Conservation (phyloP, 2,113 vertebrate species). For the Xenus cinereus region DNA sequence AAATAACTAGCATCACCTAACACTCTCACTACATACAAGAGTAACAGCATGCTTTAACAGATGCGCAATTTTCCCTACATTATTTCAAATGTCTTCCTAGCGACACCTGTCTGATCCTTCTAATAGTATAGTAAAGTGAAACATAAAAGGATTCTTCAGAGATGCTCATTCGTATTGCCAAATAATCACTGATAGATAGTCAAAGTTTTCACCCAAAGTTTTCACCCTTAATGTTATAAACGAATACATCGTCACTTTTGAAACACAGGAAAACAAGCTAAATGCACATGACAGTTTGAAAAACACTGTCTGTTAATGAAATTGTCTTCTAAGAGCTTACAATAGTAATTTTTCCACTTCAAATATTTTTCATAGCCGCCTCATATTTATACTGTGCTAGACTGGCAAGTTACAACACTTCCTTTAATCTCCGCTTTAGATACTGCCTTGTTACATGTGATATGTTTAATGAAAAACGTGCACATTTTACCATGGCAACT, state of each 20-base stretch:
- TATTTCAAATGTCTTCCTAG: not conserved
- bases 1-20: not conserved
- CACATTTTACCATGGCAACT: not conserved
- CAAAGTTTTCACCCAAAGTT: not conserved
- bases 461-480: not conserved
- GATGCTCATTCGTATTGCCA: not conserved
- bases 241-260: not conserved
- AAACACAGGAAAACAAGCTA: not conserved
- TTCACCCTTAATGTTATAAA: not conserved
- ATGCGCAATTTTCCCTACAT: not conserved
- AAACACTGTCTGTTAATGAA: not conserved
- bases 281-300: not conserved
- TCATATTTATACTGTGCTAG: not conserved
- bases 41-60: not conserved
- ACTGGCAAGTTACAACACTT: not conserved
- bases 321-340: not conserved
- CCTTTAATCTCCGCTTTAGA: not conserved
- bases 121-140: not conserved
- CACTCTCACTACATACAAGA: not conserved
- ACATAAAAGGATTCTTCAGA: not conserved
- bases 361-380: not conserved
- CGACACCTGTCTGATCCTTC: not conserved
- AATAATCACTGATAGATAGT: not conserved
- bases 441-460: not conserved
- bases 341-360: not conserved